Evolutionary conservation across 2,113 vertebrate genomes (phyloP).

Genomic region (Vimba vimba): DNA sequence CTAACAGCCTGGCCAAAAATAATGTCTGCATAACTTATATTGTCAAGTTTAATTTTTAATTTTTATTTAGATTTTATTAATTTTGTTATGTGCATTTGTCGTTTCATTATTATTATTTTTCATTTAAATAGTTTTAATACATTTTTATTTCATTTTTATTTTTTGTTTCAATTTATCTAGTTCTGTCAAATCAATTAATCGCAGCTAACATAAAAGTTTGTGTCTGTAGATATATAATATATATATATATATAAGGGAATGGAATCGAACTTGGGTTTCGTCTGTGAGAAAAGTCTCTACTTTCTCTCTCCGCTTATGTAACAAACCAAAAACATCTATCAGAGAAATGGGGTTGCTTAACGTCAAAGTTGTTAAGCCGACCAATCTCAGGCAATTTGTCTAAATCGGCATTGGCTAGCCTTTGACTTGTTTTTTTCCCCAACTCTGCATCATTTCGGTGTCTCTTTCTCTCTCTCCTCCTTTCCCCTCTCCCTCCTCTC

Average conservation of each 20-base stretch:
- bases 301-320: slow-evolving; percentile 22
- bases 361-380: background rate
- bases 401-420: background rate
- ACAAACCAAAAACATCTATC: slow-evolving; percentile 27
- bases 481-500: background rate
- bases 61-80: too few species aligned
- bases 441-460: slow-evolving; percentile 21
- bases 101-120: too few species aligned
- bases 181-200: too few species aligned
- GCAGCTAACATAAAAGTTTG: too few species aligned
- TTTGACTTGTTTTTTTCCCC: background rate
- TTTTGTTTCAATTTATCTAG: background rate
- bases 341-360: background rate
- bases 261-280: background rate
- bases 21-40: too few species aligned
- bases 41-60: too few species aligned
- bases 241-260: background rate
- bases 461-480: slow-evolving; percentile 10
- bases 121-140: too few species aligned
- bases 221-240: too few species aligned
- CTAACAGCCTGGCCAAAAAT: too few species aligned
- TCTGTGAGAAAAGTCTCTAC: slow-evolving; percentile 11
- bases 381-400: slow-evolving; percentile 42
- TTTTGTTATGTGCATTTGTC: too few species aligned
- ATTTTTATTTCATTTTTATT: too few species aligned